Evolutionary conservation across 2,113 vertebrate species (phyloP).

Genomic region (Sander vitreus): DNA sequence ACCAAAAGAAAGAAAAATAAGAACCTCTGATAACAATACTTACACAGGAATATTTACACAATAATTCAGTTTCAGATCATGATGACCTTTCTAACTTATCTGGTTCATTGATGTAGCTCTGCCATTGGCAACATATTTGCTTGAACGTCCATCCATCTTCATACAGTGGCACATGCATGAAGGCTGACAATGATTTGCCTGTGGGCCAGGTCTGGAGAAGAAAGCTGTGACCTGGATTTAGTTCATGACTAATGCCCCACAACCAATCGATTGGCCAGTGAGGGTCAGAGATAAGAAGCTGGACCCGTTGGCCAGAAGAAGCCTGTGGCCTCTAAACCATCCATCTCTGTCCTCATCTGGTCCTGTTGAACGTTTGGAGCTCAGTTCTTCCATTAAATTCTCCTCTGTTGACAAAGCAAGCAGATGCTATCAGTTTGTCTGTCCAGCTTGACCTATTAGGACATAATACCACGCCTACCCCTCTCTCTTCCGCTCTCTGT

Average conservation of each 20-base stretch:
- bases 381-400: constrained; percentile 84
- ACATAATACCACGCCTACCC: constrained; percentile 70
- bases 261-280: constrained; percentile 93
- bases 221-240: constrained; percentile 67
- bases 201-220: constrained; percentile 33
- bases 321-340: constrained; percentile 89
- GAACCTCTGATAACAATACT: neutral
- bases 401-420: constrained; percentile 82
- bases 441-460: constrained; percentile 63
- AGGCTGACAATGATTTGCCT: constrained; percentile 51
- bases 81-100: constrained; percentile 27
- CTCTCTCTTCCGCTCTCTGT: constrained; percentile 39
- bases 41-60: neutral
- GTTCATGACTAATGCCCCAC: constrained; percentile 90
- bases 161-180: constrained; percentile 66
- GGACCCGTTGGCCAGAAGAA: constrained; percentile 85
- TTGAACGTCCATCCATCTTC: constrained; percentile 49
- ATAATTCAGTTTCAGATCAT: constrained; percentile 2
- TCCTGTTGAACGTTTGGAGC: constrained; percentile 82
- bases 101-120: neutral
- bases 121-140: constrained; percentile 4
- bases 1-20: neutral
- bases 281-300: constrained; percentile 88
- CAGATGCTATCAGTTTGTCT: constrained; percentile 87
- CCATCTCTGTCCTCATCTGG: constrained; percentile 90